phyloP scores from a whole-genome alignment of 2,113 vertebrate genomes.

The Pollachius pollachius region DNA sequence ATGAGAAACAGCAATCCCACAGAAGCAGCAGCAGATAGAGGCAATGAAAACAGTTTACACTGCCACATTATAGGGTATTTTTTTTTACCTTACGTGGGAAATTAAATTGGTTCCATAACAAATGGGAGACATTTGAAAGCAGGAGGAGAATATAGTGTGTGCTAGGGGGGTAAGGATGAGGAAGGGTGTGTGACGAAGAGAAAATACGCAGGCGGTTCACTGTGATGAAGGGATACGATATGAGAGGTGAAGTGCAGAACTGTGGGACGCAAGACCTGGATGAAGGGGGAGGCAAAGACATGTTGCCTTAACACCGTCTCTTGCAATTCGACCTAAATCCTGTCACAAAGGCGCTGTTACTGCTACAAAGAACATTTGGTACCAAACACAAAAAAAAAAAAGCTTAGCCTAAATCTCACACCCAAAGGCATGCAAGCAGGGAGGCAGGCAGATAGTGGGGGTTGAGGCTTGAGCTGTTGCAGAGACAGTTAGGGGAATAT shows the following conservation, averaged over 20 bases:
- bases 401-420: slow-evolving; percentile 35
- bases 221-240: not conserved
- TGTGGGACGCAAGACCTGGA: too few species aligned
- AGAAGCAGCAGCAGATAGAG: slow-evolving; percentile 6
- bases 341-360: not conserved
- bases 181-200: not conserved
- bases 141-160: not conserved
- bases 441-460: not conserved
- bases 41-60: slow-evolving; percentile 18
- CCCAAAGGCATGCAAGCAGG: slow-evolving; percentile 29
- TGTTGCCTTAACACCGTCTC: too few species aligned
- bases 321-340: too few species aligned
- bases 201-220: not conserved
- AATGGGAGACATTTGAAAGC: too few species aligned
- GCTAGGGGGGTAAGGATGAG: too few species aligned
- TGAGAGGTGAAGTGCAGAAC: not conserved
- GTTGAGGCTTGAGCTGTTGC: slow-evolving; percentile 37
- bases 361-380: too few species aligned
- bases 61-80: not conserved
- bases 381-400: too few species aligned
- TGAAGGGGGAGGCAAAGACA: too few species aligned
- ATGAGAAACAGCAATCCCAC: slow-evolving; percentile 37
- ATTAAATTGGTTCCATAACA: slow-evolving; percentile 19
- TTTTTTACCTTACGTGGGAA: not conserved
- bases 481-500: slow-evolving; percentile 42